Evolutionary conservation across 2,888 invertebrate species (phyloP).

Genomic region (Andrena bicolor): DNA sequence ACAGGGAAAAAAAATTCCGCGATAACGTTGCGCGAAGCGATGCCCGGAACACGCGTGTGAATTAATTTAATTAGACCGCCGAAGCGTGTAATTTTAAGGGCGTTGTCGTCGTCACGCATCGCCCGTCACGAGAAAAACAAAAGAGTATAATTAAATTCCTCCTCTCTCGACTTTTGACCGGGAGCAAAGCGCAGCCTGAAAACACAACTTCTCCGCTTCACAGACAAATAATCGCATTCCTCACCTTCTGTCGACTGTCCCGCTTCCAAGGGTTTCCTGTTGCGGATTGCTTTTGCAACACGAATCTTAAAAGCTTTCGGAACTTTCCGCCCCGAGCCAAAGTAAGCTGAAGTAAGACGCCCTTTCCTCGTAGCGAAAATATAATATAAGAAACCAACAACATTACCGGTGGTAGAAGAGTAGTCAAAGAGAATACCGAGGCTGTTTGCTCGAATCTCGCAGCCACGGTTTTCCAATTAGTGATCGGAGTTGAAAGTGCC

Average conservation of each 20-base stretch:
- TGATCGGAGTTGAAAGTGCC: neutral
- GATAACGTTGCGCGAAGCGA: neutral
- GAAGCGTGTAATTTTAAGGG: conserved; percentile 52
- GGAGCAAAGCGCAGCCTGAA: conserved; percentile 20
- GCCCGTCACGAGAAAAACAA: conserved; percentile 11
- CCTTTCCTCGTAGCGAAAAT: neutral
- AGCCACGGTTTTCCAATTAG: conserved; percentile 12
- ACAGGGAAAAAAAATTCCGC: neutral
- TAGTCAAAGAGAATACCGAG: neutral
- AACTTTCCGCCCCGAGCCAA: conserved; percentile 15
- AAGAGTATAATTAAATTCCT: conserved; percentile 49
- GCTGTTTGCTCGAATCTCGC: neutral
- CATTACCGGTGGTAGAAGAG: neutral
- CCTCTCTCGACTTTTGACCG: conserved; percentile 6
- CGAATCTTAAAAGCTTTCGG: conserved; percentile 38
- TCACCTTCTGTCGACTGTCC: conserved; percentile 4
- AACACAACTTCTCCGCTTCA: conserved; percentile 49
- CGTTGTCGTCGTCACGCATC: conserved; percentile 27
- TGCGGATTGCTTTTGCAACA: conserved; percentile 38
- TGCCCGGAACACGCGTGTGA: conserved; percentile 19
- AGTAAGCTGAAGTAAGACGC: conserved; percentile 18
- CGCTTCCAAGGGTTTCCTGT: conserved; percentile 2
- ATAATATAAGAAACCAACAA: too few relatives aligned
- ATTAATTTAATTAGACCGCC: conserved; percentile 52
- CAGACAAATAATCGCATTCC: conserved; percentile 52